Evolutionary conservation across 2,113 vertebrate species (phyloP), one percentile per base, ranked within the genome.

Genomic region (Sialia sialis): DNA sequence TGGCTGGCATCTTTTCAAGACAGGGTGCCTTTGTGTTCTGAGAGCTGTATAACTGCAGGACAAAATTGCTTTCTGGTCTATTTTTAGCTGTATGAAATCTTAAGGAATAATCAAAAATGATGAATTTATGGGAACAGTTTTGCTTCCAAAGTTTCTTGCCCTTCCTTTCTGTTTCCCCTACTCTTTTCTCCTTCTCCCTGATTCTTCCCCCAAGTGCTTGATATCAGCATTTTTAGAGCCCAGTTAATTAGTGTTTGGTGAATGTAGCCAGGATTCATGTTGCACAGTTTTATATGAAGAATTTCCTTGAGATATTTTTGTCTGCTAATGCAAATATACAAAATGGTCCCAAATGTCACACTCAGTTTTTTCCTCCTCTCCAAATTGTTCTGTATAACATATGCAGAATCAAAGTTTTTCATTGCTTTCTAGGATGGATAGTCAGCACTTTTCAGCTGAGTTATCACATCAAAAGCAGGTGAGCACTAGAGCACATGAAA

Each of bases 391-490:
- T 10, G 8, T 13, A 1, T 27, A 89, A 73, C 17, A 20, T 36
- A 86, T 10, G 17, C 56, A 83, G 69, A 60, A 60, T 27, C 56
- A 32, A 81, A 79, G 48, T 88, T 94, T 77, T 74, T 44, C 41
- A 11, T 76, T 77, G 36, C 74, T 91, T 87, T 94, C 68, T 76
- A 19, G 39, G 39, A 46, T 77, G 54, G 68, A 36, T 26, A 88
- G 46, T 95, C 73, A 82, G 44, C 39, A 39, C 39, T 93, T 93
- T 46, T 43, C 87, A 90, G 73, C 23, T 86, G 79, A 83, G 48
- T 77, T 96, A 87, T 94, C 82, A 91, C 41, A 68, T 87, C 63
- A 89, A 91, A 96, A 94, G 18, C 38, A 84, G 58, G 59, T 78
- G 77, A 89, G 89, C 77, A 67, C 36, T 49, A 49, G 43, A 88